phyloP scores from a whole-genome alignment of 2,113 vertebrate genomes.

The Oncorhynchus keta region DNA sequence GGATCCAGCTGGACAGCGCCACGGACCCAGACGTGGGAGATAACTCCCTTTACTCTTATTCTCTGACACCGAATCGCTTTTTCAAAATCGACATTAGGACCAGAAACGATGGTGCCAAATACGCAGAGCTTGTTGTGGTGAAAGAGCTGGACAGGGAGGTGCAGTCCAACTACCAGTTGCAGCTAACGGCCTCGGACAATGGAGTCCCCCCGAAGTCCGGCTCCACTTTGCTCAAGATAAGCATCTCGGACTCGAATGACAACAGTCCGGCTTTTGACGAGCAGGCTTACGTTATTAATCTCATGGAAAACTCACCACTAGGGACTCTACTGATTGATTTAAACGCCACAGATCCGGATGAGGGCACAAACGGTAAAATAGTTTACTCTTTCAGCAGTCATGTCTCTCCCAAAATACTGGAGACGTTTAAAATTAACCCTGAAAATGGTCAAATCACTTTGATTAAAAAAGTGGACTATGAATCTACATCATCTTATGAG shows the following conservation, averaged over 20 bases:
- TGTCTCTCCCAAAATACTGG: conserved; percentile 87
- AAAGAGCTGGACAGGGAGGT: conserved; percentile 88
- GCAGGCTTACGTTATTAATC: conserved; percentile 82
- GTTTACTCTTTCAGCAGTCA: conserved; percentile 95
- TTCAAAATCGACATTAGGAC: conserved; percentile 90
- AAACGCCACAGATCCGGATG: conserved; percentile 97
- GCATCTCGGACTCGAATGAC: conserved; percentile 95
- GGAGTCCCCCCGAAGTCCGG: conserved; percentile 89
- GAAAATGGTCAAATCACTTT: conserved; percentile 90
- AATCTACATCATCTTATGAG: conserved; percentile 86
- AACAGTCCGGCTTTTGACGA: conserved; percentile 93
- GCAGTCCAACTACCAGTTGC: conserved; percentile 86
- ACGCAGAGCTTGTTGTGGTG: conserved; percentile 90
- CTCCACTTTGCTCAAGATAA: conserved; percentile 90
- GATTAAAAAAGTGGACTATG: conserved; percentile 91
- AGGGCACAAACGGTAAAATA: conserved; percentile 93
- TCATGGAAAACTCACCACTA: conserved; percentile 84
- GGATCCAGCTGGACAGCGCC: conserved; percentile 90
- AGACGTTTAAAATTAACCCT: conserved; percentile 90
- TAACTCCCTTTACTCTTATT: conserved; percentile 89
- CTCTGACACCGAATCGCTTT: conserved; percentile 86
- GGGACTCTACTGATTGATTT: conserved; percentile 90
- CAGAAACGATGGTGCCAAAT: conserved; percentile 91
- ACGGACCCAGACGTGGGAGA: conserved; percentile 92
- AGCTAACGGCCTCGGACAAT: conserved; percentile 88